Conservation (phyloP, 2,888 invertebrate genomes). For the Serrognathus titanus region DNA sequence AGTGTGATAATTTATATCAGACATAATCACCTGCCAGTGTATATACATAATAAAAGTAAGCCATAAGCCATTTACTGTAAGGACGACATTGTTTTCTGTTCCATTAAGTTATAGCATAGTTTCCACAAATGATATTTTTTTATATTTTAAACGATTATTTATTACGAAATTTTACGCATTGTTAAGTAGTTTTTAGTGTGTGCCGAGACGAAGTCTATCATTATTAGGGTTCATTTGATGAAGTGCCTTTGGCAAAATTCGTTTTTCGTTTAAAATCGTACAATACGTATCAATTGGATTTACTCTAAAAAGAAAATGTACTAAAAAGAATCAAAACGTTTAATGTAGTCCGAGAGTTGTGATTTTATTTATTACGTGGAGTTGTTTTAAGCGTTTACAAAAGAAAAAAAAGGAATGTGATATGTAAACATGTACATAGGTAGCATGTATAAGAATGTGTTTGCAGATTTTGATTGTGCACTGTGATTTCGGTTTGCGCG, state of each 20-base stretch:
- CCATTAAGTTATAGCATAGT: too few relatives aligned
- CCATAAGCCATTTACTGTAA: background rate
- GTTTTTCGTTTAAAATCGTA: background rate
- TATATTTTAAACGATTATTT: slow-evolving; percentile 6
- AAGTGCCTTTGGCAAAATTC: slow-evolving; percentile 19
- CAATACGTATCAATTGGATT: too few relatives aligned
- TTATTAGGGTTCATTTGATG: slow-evolving; percentile 12
- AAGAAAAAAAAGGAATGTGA: slow-evolving; percentile 16
- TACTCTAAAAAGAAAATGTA: background rate
- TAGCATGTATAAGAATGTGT: slow-evolving; percentile 11
- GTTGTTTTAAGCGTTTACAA: background rate
- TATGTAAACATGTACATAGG: slow-evolving; percentile 18
- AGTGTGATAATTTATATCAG: slow-evolving; percentile 27
- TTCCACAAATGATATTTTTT: slow-evolving; percentile 10
- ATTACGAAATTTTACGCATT: slow-evolving; percentile 8
- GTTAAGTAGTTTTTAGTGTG: slow-evolving; percentile 12
- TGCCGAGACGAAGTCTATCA: slow-evolving; percentile 2
- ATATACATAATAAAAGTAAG: slow-evolving; percentile 5
- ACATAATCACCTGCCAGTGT: slow-evolving; percentile 24
- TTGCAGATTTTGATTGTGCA: too few relatives aligned
- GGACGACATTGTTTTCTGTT: slow-evolving; percentile 8
- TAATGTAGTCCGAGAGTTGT: too few relatives aligned
- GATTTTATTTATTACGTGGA: background rate
- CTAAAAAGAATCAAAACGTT: background rate
- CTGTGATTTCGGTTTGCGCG: background rate